Conservation (phyloP, 2,888 invertebrate genomes). For the Linnaemya tessellans region DNA sequence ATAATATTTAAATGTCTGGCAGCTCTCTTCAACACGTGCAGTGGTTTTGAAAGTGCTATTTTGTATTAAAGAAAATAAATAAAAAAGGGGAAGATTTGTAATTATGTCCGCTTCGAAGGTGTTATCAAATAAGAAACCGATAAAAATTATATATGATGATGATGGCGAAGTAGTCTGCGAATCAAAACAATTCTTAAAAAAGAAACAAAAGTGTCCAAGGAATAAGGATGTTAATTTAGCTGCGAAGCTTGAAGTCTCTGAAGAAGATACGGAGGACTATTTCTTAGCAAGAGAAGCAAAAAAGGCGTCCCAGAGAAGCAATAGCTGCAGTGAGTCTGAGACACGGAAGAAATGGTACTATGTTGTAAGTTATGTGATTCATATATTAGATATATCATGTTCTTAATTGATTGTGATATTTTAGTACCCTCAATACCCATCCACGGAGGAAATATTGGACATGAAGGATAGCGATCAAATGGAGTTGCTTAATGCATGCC, state of each 20-base stretch:
- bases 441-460: conserved; percentile 78
- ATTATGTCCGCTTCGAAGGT: conserved; percentile 7
- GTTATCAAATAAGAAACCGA: conserved; percentile 70
- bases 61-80: conserved; percentile 32
- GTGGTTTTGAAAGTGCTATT: conserved; percentile 77
- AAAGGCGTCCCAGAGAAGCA: neutral
- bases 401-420: neutral
- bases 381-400: neutral
- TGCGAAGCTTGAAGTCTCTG: conserved; percentile 56
- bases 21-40: too few species aligned
- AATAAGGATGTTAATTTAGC: conserved; percentile 30
- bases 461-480: conserved; percentile 82
- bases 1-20: too few species aligned
- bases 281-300: conserved; percentile 74
- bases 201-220: conserved; percentile 38
- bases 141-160: conserved; percentile 80
- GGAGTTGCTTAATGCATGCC: conserved; percentile 80
- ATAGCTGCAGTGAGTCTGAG: conserved; percentile 72
- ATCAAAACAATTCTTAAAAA: conserved; percentile 68
- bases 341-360: conserved; percentile 81
- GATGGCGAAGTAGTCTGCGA: conserved; percentile 75
- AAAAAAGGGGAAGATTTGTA: conserved; percentile 54
- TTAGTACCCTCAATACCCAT: conserved; percentile 79
- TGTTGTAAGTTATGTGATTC: conserved; percentile 76
- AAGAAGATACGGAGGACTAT: conserved; percentile 74